A percentile compares a stretch with the other conserved stretches of the same genome.
These are phyloP conservation scores for Agelaius tricolor DNA, from an alignment of 2,113 vertebrate genomes.

Conservation along the genomic window DNA sequence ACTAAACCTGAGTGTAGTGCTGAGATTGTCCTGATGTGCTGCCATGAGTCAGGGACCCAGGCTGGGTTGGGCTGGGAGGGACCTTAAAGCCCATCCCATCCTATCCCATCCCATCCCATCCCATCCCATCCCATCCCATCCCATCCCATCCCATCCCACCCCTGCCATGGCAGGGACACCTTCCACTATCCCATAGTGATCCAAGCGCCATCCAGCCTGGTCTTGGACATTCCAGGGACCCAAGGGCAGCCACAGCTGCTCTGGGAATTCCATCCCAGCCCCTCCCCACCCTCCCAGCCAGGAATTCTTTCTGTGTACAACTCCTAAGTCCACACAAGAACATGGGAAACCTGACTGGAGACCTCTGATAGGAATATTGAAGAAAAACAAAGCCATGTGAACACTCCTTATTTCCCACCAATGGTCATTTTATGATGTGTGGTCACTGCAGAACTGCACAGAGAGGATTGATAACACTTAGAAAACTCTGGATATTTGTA, in stretches of 20 bases:
- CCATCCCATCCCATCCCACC: background rate
- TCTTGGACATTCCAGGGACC: background rate
- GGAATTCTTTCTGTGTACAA: background rate
- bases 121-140: too few relatives aligned
- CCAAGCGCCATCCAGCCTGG: background rate
- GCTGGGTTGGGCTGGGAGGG: background rate
- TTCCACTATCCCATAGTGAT: rapidly evolving
- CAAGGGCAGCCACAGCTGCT: background rate
- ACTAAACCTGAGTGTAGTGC: rapidly evolving
- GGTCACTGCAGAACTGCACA: background rate
- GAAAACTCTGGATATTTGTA: rapidly evolving
- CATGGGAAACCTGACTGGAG: background rate
- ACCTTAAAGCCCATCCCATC: background rate
- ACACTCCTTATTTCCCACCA: rapidly evolving
- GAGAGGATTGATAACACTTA: rapidly evolving
- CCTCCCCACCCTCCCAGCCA: background rate
- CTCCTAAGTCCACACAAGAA: background rate
- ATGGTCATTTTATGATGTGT: rapidly evolving
- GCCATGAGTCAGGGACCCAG: background rate
- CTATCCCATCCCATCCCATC: too few relatives aligned
- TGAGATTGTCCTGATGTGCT: background rate
- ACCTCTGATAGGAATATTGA: rapidly evolving
- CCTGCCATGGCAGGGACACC: background rate
- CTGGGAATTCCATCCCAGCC: background rate
- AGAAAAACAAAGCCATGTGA: background rate